Evolutionary conservation across 1,140 invertebrate species (phyloP), one percentile per base, ranked within the genome.

Genomic region (Pseudoatta argentina): DNA sequence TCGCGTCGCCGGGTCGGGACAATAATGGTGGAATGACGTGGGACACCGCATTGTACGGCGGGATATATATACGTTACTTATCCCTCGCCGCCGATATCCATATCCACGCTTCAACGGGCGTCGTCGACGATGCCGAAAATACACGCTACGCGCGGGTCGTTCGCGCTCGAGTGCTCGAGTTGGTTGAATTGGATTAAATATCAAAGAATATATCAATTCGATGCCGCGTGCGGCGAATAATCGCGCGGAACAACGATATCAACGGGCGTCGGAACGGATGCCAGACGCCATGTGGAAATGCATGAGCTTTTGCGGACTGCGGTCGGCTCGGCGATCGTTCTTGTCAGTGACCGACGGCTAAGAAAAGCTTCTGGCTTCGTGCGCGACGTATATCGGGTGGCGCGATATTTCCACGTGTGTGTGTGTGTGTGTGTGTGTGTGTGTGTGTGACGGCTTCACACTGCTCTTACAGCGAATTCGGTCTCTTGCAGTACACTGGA

Each of bases 271-370:
- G 75, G 5, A 10, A 18, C 59, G 53, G 55, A 59, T 27, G 61
- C 24, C 59, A 66, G 44, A 76, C 72, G 18, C 61, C 39, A 27
- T 78, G 73, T 67, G 82, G 30, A 78, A 85, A 61, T 59, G 14
- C 69, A 48, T 55, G 34, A 14, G 79, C 39, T 61, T 51, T 48
- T 61, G 57, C 55, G 79, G 30, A 16, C n/a, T 57, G 57, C 16
- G 21, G 39, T 27, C 39, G 27, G 0, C 61, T 48, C 34, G 51
- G 21, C 48, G 59, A 44, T 30, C 72, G 73, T 66, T 85, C 82
- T 85, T 85, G 82, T 85, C 82, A 78, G 72, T 85, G 82, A 85
- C 82, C 82, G 82, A 66, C 59, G 82, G 72, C 82, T 85, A 85
- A 85, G 82, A 85, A 85, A 85, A 85, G 82, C 82, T 30, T 83